phyloP scores from a whole-genome alignment of 2,797 vertebrate species.

The Silurus aristotelis region DNA sequence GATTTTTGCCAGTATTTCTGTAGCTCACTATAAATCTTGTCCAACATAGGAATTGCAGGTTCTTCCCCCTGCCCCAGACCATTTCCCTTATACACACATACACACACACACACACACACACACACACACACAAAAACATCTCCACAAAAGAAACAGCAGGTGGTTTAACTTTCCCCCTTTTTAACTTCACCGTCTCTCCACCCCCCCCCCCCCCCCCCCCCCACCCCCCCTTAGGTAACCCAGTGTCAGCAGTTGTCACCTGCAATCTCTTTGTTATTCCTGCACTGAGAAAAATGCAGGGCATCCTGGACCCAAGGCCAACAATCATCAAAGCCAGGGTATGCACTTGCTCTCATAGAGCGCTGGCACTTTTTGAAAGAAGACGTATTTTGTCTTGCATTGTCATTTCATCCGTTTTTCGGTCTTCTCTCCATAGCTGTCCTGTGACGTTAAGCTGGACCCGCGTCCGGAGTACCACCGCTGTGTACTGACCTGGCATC shows the following conservation, averaged over 20 bases:
- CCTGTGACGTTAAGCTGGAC: slow-evolving; percentile 97
- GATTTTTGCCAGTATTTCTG: not conserved
- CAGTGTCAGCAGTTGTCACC: slow-evolving; percentile 97
- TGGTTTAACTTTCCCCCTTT: not conserved
- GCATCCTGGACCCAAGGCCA: slow-evolving; percentile 95
- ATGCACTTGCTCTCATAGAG: slow-evolving; percentile 33
- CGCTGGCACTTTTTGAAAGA: not conserved
- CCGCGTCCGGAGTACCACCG: slow-evolving; percentile 98
- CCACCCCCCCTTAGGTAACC: slow-evolving; percentile 81
- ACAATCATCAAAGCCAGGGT: slow-evolving; percentile 99
- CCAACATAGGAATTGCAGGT: not conserved
- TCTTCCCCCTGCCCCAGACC: not conserved
- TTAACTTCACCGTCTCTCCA: not conserved
- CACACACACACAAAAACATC: not conserved
- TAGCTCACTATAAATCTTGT: not conserved
- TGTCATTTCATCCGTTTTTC: not conserved
- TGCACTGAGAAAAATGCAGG: slow-evolving; percentile 98
- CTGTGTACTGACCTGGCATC: slow-evolving; percentile 99
- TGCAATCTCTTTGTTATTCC: slow-evolving; percentile 99
- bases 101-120: not conserved
- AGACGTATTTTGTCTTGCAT: not conserved
- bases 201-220: slow-evolving; percentile 43
- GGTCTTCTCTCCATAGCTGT: slow-evolving; percentile 78
- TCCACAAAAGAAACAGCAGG: not conserved
- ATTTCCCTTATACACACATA: not conserved